Conservation (phyloP, 2,888 invertebrate genomes). For the Sceliomorpha sp. region DNA sequence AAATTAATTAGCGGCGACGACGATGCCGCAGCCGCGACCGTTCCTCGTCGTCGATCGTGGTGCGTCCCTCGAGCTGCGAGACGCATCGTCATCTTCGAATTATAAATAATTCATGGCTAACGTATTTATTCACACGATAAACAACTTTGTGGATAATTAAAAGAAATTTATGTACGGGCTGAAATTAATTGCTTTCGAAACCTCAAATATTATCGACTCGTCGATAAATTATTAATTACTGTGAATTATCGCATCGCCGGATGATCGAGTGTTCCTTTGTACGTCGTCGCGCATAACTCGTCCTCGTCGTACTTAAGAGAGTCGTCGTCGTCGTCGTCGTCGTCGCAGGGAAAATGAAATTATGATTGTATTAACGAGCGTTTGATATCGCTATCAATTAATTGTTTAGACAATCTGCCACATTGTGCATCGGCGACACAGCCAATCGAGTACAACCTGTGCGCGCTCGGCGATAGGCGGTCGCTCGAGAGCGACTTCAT, state of each 20-base stretch:
- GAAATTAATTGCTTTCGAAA: slow-evolving; percentile 1
- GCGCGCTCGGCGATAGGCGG: slow-evolving; percentile 10
- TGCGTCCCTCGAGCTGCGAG: too few species aligned
- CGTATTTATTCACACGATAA: slow-evolving; percentile 12
- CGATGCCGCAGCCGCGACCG: too few species aligned
- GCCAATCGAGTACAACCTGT: slow-evolving; percentile 24
- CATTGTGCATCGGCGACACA: slow-evolving; percentile 12
- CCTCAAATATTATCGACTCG: background rate
- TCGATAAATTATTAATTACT: background rate
- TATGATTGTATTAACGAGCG: slow-evolving; percentile 9
- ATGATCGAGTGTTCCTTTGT: background rate
- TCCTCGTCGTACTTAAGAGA: too few species aligned
- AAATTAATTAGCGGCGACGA: too few species aligned
- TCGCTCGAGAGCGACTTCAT: slow-evolving; percentile 26
- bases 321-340: too few species aligned
- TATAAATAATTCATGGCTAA: background rate
- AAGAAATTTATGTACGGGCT: slow-evolving; percentile 4
- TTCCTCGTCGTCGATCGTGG: too few species aligned
- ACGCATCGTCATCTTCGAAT: background rate
- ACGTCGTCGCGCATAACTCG: too few species aligned
- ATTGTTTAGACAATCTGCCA: slow-evolving; percentile 21
- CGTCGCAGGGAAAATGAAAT: too few species aligned
- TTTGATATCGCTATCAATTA: slow-evolving; percentile 18
- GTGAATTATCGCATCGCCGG: background rate
- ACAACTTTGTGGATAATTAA: slow-evolving; percentile 1